phyloP scores from a whole-genome alignment of 2,888 invertebrate genomes.

The Cephonodes hylas region DNA sequence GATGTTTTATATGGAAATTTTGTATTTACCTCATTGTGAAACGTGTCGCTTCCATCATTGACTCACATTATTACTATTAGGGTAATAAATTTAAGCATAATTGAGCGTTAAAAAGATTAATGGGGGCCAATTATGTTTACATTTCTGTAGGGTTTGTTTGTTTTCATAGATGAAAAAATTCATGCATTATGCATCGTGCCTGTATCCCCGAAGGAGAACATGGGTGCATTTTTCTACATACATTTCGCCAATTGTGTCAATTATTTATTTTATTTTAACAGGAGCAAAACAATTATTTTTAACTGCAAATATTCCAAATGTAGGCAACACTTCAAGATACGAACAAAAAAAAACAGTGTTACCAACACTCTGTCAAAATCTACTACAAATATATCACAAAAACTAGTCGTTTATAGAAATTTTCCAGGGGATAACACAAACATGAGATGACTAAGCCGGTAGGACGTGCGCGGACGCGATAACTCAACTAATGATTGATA shows the following conservation, averaged over 20 bases:
- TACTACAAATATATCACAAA: not conserved
- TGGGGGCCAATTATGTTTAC: not conserved
- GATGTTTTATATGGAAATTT: conserved; percentile 9
- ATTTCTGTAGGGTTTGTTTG: not conserved
- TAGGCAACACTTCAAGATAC: too few species aligned
- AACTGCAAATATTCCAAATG: too few species aligned
- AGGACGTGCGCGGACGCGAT: conserved; percentile 66
- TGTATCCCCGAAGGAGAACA: too few species aligned
- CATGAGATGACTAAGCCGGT: conserved; percentile 59
- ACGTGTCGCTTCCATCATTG: not conserved
- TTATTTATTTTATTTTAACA: too few species aligned
- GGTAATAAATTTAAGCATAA: not conserved
- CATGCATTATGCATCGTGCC: too few species aligned
- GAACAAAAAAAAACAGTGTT: too few species aligned
- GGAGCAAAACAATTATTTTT: too few species aligned
- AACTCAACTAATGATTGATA: conserved; percentile 77
- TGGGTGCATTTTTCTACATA: too few species aligned
- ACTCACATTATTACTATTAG: not conserved
- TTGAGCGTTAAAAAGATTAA: not conserved
- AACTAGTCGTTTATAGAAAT: conserved; percentile 22
- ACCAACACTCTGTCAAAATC: too few species aligned
- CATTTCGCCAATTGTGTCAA: too few species aligned
- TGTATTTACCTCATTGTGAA: conserved; percentile 8
- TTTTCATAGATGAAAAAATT: not conserved
- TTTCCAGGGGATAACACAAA: conserved; percentile 53